Percentiles rank a stretch among this genome's conserved stretches.
These are phyloP conservation scores for Hippocampus abdominalis DNA, from an alignment of 2,113 vertebrate genomes.

Conservation along the genomic window DNA sequence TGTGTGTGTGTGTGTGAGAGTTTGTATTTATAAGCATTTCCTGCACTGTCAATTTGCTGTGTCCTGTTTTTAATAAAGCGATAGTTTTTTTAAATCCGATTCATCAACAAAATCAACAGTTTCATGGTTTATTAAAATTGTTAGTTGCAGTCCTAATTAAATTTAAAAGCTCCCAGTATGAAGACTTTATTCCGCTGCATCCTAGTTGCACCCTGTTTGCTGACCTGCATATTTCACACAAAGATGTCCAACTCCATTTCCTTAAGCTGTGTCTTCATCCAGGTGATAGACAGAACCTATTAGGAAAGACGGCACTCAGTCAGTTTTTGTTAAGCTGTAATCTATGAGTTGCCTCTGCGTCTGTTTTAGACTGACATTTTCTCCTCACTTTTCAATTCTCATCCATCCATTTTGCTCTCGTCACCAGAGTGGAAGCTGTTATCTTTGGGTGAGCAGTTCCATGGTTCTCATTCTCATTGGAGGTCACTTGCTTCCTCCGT, in stretches of 20 bases:
- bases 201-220: constrained; percentile 18
- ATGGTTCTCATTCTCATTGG: constrained; percentile 9
- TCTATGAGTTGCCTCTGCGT: constrained; percentile 7
- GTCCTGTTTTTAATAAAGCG: too few species aligned
- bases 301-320: constrained; percentile 6
- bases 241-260: constrained; percentile 11
- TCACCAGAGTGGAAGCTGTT: neutral
- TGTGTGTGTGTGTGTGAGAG: too few species aligned
- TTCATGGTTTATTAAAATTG: too few species aligned
- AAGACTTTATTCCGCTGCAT: neutral
- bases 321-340: neutral
- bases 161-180: neutral
- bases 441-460: neutral
- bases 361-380: neutral
- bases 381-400: constrained; percentile 3
- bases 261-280: constrained; percentile 10
- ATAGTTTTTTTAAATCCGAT: too few species aligned
- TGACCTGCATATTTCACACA: constrained; percentile 32
- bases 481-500: constrained; percentile 11
- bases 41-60: too few species aligned
- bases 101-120: too few species aligned
- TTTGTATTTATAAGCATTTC: too few species aligned
- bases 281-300: constrained; percentile 6
- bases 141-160: neutral
- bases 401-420: neutral